Evolutionary conservation across 2,113 vertebrate species (phyloP).

Genomic region (Sterrhoptilus dennistouni): DNA sequence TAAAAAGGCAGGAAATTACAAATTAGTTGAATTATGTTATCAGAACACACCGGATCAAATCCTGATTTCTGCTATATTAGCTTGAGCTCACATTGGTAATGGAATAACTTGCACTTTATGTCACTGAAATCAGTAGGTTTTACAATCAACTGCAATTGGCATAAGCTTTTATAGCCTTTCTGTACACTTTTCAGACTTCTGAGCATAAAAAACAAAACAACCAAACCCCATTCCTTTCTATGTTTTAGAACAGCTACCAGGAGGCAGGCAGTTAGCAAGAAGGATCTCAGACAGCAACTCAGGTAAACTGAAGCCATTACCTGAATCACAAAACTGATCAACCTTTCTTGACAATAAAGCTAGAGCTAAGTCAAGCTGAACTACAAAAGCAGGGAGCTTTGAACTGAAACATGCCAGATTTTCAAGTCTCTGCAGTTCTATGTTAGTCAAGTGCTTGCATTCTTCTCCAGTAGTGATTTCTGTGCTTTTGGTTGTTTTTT

Average conservation of each 20-base stretch:
- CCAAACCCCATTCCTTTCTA: not conserved
- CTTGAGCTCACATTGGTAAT: not conserved
- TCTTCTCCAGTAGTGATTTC: not conserved
- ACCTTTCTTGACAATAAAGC: not conserved
- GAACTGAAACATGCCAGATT: not conserved
- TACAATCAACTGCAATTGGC: not conserved
- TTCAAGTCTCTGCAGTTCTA: not conserved
- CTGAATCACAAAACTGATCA: not conserved
- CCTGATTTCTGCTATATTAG: not conserved
- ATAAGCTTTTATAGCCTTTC: not conserved
- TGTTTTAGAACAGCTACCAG: not conserved
- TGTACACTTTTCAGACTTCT: not conserved
- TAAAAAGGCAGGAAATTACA: conserved; percentile 6
- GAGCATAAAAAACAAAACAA: not conserved
- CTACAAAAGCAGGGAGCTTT: not conserved
- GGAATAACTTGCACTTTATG: not conserved
- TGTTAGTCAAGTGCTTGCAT: not conserved
- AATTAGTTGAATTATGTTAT: conserved; percentile 11
- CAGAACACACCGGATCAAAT: not conserved
- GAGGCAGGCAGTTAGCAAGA: not conserved
- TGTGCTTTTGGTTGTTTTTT: not conserved
- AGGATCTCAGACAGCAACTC: not conserved
- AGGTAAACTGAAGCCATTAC: not conserved
- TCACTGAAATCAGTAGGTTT: not conserved
- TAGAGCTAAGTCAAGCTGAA: not conserved